phyloP scores from a whole-genome alignment of 2,113 vertebrate species.

The Lepisosteus oculatus region DNA sequence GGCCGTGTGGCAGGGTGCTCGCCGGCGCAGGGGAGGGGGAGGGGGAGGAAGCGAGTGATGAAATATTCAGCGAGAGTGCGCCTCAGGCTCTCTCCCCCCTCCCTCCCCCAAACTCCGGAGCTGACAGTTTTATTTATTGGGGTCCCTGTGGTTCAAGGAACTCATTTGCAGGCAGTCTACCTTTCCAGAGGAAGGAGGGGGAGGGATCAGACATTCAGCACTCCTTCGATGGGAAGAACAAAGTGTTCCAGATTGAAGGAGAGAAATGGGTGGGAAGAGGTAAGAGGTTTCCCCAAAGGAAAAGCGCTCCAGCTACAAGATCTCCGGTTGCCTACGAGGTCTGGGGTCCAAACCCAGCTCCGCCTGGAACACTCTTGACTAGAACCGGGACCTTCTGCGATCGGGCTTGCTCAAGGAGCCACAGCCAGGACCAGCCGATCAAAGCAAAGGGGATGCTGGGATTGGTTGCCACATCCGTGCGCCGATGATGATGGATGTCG shows the following conservation, averaged over 20 bases:
- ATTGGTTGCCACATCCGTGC: too few relatives aligned
- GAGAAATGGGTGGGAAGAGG: slow-evolving; percentile 45
- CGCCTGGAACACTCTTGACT: too few relatives aligned
- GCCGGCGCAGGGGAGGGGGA: slow-evolving; percentile 23
- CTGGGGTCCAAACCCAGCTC: too few relatives aligned
- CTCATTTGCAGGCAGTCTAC: slow-evolving; percentile 71
- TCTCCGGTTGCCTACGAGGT: slow-evolving; percentile 34
- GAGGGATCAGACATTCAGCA: slow-evolving; percentile 43
- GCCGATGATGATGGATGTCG: too few relatives aligned
- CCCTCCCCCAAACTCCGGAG: slow-evolving; percentile 46
- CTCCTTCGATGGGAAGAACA: slow-evolving; percentile 55
- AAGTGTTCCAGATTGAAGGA: slow-evolving; percentile 49
- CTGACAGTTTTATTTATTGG: slow-evolving; percentile 71
- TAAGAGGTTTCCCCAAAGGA: slow-evolving; percentile 28
- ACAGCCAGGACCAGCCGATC: too few relatives aligned
- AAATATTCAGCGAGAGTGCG: slow-evolving; percentile 74
- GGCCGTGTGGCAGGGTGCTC: slow-evolving; percentile 29
- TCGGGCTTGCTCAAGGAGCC: too few relatives aligned
- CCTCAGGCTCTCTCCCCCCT: slow-evolving; percentile 49
- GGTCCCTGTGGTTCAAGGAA: slow-evolving; percentile 72
- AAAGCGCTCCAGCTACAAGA: slow-evolving; percentile 16
- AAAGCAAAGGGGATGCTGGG: too few relatives aligned
- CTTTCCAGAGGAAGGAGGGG: slow-evolving; percentile 53
- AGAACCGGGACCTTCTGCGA: too few relatives aligned
- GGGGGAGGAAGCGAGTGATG: slow-evolving; percentile 50